A percentile compares a stretch with the other conserved stretches of the same genome.
These are phyloP conservation scores for Pygoscelis antarcticus DNA, from an alignment of 2,113 vertebrate species.

Conservation along the genomic window DNA sequence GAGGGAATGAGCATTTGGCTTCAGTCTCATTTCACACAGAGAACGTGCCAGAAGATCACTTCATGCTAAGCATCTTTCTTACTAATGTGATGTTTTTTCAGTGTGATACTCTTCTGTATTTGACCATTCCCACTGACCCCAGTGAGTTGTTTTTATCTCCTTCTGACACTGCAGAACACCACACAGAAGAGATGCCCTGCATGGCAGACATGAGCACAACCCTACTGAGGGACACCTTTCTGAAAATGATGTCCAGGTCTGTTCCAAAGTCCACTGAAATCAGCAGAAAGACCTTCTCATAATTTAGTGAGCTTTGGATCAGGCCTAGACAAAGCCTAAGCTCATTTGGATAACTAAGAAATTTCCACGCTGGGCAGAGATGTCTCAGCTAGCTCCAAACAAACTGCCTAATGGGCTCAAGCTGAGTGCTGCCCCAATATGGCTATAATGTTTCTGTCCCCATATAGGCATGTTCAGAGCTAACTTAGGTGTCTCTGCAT, in stretches of 20 bases:
- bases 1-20: background rate
- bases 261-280: background rate
- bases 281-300: background rate
- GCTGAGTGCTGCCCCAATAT: background rate
- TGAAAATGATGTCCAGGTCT: background rate
- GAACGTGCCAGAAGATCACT: background rate
- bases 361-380: conserved; percentile 13
- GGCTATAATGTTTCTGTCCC: background rate
- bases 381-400: background rate
- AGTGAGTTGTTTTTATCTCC: background rate
- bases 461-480: background rate
- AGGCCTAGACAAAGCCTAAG: background rate
- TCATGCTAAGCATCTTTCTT: background rate
- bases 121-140: background rate
- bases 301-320: background rate
- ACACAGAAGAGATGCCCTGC: background rate
- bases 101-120: background rate
- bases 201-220: rapidly evolving
- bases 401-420: conserved; percentile 20
- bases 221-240: background rate
- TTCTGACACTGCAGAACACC: background rate
- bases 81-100: background rate
- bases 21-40: background rate
- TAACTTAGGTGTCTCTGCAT: background rate
- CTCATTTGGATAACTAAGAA: background rate